phyloP scores from a whole-genome alignment of 1,140 invertebrate species.

The Pinna nobilis region DNA sequence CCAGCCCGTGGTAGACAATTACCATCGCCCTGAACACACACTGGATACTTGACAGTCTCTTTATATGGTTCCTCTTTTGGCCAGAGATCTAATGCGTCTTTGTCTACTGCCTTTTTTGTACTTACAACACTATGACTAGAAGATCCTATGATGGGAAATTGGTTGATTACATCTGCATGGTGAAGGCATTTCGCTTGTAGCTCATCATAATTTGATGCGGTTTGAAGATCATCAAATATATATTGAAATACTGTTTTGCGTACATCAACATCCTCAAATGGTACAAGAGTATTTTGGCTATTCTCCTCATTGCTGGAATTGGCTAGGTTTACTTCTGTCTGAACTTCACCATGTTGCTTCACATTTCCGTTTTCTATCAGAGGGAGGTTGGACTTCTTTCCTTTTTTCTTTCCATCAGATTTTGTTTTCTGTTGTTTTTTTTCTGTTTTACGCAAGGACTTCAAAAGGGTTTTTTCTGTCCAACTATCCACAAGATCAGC shows the following conservation, averaged over 20 bases:
- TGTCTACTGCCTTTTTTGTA: too few species aligned
- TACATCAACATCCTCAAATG: too few species aligned
- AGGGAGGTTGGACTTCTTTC: not conserved
- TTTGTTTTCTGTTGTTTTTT: not conserved
- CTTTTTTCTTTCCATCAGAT: not conserved
- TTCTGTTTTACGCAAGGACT: not conserved
- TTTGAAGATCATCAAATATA: too few species aligned
- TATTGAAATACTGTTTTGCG: too few species aligned
- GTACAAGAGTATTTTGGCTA: too few species aligned
- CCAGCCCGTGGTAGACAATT: conserved; percentile 13
- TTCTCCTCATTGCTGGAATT: not conserved
- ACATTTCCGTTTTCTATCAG: not conserved
- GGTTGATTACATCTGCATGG: too few species aligned
- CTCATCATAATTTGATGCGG: too few species aligned
- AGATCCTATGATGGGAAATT: too few species aligned
- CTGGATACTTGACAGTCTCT: not conserved
- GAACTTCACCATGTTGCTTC: not conserved
- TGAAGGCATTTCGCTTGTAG: too few species aligned
- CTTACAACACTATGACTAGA: too few species aligned
- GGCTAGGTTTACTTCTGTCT: not conserved
- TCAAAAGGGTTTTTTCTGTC: too few species aligned
- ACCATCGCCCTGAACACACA: conserved; percentile 10
- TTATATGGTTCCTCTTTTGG: not conserved
- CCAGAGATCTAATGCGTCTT: not conserved
- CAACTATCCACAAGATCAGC: not conserved